These are phyloP conservation scores for Hylaeus volcanicus DNA, from an alignment of 1,140 invertebrate species.

Conservation along the genomic window DNA sequence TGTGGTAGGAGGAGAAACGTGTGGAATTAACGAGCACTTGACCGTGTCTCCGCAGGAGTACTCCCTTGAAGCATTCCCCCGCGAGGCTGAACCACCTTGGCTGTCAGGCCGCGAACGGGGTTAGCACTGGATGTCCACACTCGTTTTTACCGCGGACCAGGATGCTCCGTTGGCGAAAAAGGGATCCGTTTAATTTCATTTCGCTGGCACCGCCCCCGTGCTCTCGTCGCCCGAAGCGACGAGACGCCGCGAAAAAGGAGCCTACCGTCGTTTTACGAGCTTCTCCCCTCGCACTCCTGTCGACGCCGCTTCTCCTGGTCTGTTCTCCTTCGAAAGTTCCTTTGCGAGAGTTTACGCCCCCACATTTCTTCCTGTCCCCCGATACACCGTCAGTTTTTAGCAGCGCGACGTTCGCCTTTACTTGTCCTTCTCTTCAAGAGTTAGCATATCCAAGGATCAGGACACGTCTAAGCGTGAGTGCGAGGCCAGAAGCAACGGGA, in stretches of 20 bases:
- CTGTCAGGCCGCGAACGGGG: conserved; percentile 19
- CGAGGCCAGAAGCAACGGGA: no score
- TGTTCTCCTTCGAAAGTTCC: conserved; percentile 7
- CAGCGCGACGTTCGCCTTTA: not conserved
- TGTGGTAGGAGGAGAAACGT: not conserved
- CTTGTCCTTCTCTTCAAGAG: no score
- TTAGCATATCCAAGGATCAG: no score
- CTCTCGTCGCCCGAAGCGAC: conserved; percentile 59
- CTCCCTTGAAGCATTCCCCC: not conserved
- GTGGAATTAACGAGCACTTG: conserved; percentile 25
- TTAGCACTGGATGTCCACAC: conserved; percentile 63
- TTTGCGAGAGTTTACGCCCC: not conserved
- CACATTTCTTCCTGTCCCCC: not conserved
- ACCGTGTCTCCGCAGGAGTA: not conserved
- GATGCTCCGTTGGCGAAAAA: conserved; percentile 54
- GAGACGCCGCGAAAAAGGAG: conserved; percentile 62
- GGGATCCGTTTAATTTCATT: conserved; percentile 67
- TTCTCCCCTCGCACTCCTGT: conserved; percentile 12
- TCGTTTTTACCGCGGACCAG: conserved; percentile 58
- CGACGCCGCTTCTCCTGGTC: conserved; percentile 16
- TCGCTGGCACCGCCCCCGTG: conserved; percentile 53
- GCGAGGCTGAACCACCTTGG: not conserved
- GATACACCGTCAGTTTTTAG: conserved; percentile 4
- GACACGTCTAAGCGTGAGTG: no score
- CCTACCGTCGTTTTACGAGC: conserved; percentile 57